Evolutionary conservation across 2,888 invertebrate species (phyloP).

Genomic region (Plagodis pulveraria): DNA sequence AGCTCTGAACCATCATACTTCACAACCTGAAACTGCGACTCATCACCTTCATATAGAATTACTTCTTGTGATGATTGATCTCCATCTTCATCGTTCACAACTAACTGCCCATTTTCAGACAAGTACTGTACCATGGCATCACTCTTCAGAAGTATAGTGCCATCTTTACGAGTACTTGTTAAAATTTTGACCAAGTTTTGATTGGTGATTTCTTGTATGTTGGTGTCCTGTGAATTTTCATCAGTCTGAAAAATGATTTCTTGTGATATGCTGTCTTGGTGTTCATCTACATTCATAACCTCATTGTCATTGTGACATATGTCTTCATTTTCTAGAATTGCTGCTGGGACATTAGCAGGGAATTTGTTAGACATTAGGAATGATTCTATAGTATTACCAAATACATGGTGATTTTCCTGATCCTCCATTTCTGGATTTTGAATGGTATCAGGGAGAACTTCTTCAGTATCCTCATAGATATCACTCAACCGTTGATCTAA

Average conservation of each 20-base stretch:
- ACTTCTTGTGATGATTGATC: slow-evolving; percentile 67
- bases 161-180: slow-evolving; percentile 59
- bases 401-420: slow-evolving; percentile 42
- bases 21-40: slow-evolving; percentile 74
- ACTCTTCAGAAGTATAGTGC: slow-evolving; percentile 67
- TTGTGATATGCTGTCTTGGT: slow-evolving; percentile 50
- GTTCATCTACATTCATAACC: slow-evolving; percentile 58
- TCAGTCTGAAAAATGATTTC: slow-evolving; percentile 41
- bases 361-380: slow-evolving; percentile 68
- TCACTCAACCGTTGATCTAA: slow-evolving; percentile 4
- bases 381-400: slow-evolving; percentile 67
- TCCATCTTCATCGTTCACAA: slow-evolving; percentile 56
- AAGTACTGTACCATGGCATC: slow-evolving; percentile 57
- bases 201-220: slow-evolving; percentile 40
- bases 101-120: slow-evolving; percentile 56
- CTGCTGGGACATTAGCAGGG: slow-evolving; percentile 71
- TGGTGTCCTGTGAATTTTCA: slow-evolving; percentile 11
- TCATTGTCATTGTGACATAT: slow-evolving; percentile 60
- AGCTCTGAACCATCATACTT: slow-evolving; percentile 77
- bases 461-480: slow-evolving; percentile 9
- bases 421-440: slow-evolving; percentile 17
- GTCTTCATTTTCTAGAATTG: slow-evolving; percentile 77
- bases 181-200: slow-evolving; percentile 72
- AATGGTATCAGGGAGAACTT: neutral
- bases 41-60: slow-evolving; percentile 76